A percentile compares a stretch with the other conserved stretches of the same genome.
Conservation (phyloP, 2,888 invertebrate species). For the Spilarctia lutea region DNA sequence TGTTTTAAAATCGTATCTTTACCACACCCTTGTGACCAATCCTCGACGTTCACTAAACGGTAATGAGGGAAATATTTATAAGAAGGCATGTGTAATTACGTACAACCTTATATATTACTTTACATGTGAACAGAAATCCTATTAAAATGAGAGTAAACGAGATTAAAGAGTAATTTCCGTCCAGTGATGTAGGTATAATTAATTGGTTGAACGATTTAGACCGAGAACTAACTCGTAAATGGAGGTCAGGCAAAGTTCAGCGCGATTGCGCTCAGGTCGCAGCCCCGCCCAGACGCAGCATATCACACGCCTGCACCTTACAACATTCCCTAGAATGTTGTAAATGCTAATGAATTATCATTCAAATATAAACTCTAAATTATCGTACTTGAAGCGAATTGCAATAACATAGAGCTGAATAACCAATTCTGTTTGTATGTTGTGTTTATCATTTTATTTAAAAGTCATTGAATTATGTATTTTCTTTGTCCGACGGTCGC, state of each 20-base stretch:
- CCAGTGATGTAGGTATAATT: constrained; percentile 42
- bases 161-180: background rate
- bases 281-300: constrained; percentile 50
- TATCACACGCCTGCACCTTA: constrained; percentile 54
- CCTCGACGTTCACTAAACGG: too few species aligned
- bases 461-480: background rate
- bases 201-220: constrained; percentile 50
- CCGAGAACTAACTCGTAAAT: constrained; percentile 53
- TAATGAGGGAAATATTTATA: too few species aligned
- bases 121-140: background rate
- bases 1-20: too few species aligned
- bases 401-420: background rate
- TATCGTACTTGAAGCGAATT: constrained; percentile 13
- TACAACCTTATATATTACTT: too few species aligned
- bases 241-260: constrained; percentile 73
- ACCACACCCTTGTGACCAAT: too few species aligned
- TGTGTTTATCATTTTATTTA: background rate
- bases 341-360: constrained; percentile 49
- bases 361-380: constrained; percentile 26
- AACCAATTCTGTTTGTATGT: background rate
- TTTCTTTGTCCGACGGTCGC: background rate
- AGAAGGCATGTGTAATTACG: too few species aligned
- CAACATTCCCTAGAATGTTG: constrained; percentile 44
- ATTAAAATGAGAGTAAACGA: background rate
- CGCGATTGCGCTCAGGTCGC: constrained; percentile 49